A percentile compares a stretch with the other conserved stretches of the same genome.
Evolutionary conservation across 2,888 invertebrate species (phyloP).

Genomic region (Cancer borealis): DNA sequence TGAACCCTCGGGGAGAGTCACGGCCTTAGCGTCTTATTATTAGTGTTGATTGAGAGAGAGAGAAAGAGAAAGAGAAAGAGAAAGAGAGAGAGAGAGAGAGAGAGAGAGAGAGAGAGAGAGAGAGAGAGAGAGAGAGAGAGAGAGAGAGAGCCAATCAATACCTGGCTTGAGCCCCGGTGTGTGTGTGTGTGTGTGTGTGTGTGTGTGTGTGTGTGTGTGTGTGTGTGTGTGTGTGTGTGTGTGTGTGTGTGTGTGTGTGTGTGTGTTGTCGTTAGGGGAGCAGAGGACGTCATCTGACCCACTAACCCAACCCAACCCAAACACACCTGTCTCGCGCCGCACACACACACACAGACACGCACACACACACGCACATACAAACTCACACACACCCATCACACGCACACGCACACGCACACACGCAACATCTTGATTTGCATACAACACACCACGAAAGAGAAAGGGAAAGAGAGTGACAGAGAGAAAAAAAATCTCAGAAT

Average conservation of each 20-base stretch:
- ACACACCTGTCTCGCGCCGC: background rate
- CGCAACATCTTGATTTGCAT: background rate
- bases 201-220: no score
- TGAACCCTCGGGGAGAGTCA: no score
- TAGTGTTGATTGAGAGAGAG: background rate
- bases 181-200: no score
- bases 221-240: no score
- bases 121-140: conserved; percentile 15
- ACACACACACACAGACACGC: background rate
- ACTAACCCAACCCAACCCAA: background rate
- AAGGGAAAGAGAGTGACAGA: background rate
- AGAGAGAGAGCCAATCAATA: conserved; percentile 8
- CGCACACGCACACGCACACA: background rate
- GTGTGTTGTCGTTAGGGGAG: background rate
- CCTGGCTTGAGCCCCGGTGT: background rate
- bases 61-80: background rate
- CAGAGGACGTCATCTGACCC: background rate
- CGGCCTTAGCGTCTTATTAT: no score
- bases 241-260: no score
- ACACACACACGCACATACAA: no score
- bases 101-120: conserved; percentile 26
- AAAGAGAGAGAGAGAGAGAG: background rate
- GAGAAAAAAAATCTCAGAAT: background rate
- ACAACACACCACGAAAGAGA: conserved; percentile 4
- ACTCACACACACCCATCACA: background rate